phyloP scores from a whole-genome alignment of 2,797 vertebrate species.

The Apogon hyalosoma region DNA sequence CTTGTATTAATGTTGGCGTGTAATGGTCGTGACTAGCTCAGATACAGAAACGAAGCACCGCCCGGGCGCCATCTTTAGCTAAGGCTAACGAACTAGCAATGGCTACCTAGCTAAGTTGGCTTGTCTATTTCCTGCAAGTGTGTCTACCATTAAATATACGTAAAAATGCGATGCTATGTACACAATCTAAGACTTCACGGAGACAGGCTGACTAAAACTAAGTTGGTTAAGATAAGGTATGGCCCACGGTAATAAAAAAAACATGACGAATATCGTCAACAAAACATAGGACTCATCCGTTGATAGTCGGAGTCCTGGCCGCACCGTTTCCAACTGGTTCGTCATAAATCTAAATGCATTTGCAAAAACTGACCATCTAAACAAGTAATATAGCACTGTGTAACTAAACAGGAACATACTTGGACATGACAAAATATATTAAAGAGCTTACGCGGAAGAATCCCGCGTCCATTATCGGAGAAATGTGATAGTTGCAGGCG shows the following conservation, averaged over 20 bases:
- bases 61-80: constrained; percentile 81
- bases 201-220: rapidly evolving
- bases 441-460: constrained; percentile 88
- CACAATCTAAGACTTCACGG: rapidly evolving
- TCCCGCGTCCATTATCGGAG: constrained; percentile 87
- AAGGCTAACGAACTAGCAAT: constrained; percentile 43
- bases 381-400: background rate
- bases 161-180: rapidly evolving
- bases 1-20: background rate
- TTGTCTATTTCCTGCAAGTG: constrained; percentile 52
- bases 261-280: background rate
- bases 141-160: background rate
- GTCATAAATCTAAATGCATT: constrained; percentile 28
- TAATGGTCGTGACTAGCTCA: constrained; percentile 44
- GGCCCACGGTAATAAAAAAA: background rate
- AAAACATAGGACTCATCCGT: constrained; percentile 41
- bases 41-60: constrained; percentile 14
- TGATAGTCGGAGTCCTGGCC: constrained; percentile 70
- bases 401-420: background rate
- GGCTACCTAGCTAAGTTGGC: constrained; percentile 25
- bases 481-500: constrained; percentile 59
- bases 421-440: background rate
- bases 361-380: background rate
- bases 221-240: background rate
- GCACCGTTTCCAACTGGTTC: constrained; percentile 32